phyloP scores from a whole-genome alignment of 2,113 vertebrate species.

The Progne subis region DNA sequence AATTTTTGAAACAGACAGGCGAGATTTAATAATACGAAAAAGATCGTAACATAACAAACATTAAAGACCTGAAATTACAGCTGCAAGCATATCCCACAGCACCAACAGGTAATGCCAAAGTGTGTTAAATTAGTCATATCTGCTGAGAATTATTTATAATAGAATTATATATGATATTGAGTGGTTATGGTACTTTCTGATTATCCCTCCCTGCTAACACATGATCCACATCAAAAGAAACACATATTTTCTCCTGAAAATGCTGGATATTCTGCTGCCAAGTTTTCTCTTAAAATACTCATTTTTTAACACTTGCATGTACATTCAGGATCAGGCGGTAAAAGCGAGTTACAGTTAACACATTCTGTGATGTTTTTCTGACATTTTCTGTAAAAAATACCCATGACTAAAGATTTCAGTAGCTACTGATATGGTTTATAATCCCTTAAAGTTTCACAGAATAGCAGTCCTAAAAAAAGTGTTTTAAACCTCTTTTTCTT shows the following conservation, averaged over 20 bases:
- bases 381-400: conserved; percentile 28
- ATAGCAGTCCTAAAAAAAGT: background rate
- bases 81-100: background rate
- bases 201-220: background rate
- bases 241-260: background rate
- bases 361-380: conserved; percentile 33
- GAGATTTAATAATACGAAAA: background rate
- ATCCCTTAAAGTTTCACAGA: conserved; percentile 12
- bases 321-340: background rate
- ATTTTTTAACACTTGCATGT: conserved; percentile 40
- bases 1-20: background rate
- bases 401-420: background rate
- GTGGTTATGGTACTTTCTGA: background rate
- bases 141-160: background rate
- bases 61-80: background rate
- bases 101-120: background rate
- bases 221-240: background rate
- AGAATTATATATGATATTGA: background rate
- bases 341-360: conserved; percentile 5
- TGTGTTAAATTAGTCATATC: background rate
- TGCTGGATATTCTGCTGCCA: conserved; percentile 25
- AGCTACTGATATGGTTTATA: conserved; percentile 12
- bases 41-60: background rate
- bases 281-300: conserved; percentile 18
- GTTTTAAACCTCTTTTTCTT: background rate